These are phyloP conservation scores for Botia almorhae DNA, from an alignment of 2,797 vertebrate genomes.

Conservation along the genomic window DNA sequence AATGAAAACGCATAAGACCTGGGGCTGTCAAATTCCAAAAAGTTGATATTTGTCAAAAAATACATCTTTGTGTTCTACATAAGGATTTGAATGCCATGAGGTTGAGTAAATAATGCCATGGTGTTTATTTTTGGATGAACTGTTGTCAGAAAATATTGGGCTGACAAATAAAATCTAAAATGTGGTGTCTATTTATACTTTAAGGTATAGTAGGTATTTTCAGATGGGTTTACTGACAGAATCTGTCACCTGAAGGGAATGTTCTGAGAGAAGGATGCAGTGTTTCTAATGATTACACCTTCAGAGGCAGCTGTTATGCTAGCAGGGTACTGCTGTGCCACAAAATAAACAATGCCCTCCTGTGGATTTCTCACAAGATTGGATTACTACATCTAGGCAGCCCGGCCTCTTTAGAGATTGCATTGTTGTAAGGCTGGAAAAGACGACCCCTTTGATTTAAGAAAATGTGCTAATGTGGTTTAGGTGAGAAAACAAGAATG, in stretches of 20 bases:
- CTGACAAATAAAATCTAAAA: not conserved
- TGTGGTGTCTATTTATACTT: not conserved
- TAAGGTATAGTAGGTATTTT: not conserved
- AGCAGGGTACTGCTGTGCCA: constrained; percentile 54
- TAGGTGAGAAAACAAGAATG: not conserved
- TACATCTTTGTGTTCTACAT: not conserved
- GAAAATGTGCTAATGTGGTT: not conserved
- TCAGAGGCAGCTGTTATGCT: constrained; percentile 48
- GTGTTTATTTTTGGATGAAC: not conserved
- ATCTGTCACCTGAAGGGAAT: not conserved
- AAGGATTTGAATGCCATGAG: not conserved
- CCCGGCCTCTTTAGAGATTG: constrained; percentile 43
- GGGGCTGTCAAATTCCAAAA: not conserved
- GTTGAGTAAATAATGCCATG: not conserved
- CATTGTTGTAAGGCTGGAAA: constrained; percentile 46
- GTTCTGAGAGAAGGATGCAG: not conserved
- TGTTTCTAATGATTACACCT: constrained; percentile 9
- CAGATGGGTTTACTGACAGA: not conserved
- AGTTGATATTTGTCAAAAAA: no score
- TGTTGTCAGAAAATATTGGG: not conserved
- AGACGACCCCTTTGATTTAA: constrained; percentile 17
- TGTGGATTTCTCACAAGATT: constrained; percentile 62
- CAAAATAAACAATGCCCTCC: constrained; percentile 65
- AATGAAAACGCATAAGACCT: not conserved
- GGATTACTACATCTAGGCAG: constrained; percentile 66